Percentiles rank a stretch among this genome's conserved stretches.
Evolutionary conservation across 2,113 vertebrate species (phyloP).

Genomic region (Anoplopoma fimbria): DNA sequence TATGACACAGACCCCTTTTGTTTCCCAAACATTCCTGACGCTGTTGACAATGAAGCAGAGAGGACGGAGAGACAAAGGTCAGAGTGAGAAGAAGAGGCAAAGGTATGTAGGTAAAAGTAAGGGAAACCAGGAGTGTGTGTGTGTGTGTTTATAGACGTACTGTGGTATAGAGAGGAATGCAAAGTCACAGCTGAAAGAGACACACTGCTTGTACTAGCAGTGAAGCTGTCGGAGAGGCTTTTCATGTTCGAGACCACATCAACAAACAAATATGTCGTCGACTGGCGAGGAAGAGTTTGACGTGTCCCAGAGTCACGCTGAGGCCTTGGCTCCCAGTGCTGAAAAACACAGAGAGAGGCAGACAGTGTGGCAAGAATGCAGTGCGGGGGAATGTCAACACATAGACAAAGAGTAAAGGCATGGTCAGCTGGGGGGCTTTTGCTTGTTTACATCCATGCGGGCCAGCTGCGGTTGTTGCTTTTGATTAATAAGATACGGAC

Average conservation of each 20-base stretch:
- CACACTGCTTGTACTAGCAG: not conserved
- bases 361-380: constrained; percentile 44
- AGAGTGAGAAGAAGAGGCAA: not conserved
- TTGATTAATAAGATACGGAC: not conserved
- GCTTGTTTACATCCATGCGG: constrained; percentile 44
- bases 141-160: not conserved
- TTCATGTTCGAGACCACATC: not conserved
- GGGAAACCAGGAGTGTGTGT: not conserved
- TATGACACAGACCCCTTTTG: not conserved
- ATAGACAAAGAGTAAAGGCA: constrained; percentile 49
- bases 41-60: not conserved
- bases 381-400: constrained; percentile 55
- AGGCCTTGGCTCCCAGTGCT: constrained; percentile 47
- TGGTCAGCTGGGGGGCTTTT: constrained; percentile 17
- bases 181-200: not conserved
- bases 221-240: not conserved
- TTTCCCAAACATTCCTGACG: not conserved
- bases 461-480: not conserved
- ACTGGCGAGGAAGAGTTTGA: not conserved
- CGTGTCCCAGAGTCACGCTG: not conserved
- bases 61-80: not conserved
- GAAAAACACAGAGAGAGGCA: constrained; percentile 8
- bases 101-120: not conserved
- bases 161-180: constrained; percentile 34
- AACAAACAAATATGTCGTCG: not conserved